phyloP scores from a whole-genome alignment of 2,797 vertebrate genomes.

The Parambassis ranga region DNA sequence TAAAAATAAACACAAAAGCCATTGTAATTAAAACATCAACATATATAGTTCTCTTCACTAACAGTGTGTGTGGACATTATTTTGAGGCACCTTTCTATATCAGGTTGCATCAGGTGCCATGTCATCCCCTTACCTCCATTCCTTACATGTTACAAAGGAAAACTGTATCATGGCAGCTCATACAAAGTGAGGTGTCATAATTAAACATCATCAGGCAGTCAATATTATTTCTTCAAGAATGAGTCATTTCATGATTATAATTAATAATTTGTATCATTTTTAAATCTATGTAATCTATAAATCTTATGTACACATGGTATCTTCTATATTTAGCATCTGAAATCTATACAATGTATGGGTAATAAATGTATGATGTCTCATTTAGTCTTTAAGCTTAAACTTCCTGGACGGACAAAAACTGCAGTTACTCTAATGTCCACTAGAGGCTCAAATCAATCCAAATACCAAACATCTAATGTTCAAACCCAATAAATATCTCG shows the following conservation, averaged over 20 bases:
- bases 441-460: too few relatives aligned
- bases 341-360: too few relatives aligned
- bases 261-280: not conserved
- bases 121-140: slow-evolving; percentile 25
- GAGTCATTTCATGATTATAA: not conserved
- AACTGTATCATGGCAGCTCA: not conserved
- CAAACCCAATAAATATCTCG: too few relatives aligned
- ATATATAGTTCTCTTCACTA: not conserved
- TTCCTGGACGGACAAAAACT: too few relatives aligned
- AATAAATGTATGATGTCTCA: too few relatives aligned
- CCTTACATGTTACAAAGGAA: slow-evolving; percentile 40
- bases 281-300: too few relatives aligned
- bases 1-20: slow-evolving; percentile 20
- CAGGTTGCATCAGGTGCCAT: slow-evolving; percentile 48
- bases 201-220: not conserved
- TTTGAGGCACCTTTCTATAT: slow-evolving; percentile 15
- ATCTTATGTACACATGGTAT: too few relatives aligned
- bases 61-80: not conserved
- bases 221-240: not conserved
- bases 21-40: not conserved
- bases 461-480: too few relatives aligned
- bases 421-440: too few relatives aligned
- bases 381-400: too few relatives aligned
- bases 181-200: slow-evolving; percentile 6
- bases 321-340: too few relatives aligned